Evolutionary conservation across 2,888 invertebrate genomes (phyloP), one percentile per base, ranked within the genome.

Genomic region (Oscheius myriophilus): DNA sequence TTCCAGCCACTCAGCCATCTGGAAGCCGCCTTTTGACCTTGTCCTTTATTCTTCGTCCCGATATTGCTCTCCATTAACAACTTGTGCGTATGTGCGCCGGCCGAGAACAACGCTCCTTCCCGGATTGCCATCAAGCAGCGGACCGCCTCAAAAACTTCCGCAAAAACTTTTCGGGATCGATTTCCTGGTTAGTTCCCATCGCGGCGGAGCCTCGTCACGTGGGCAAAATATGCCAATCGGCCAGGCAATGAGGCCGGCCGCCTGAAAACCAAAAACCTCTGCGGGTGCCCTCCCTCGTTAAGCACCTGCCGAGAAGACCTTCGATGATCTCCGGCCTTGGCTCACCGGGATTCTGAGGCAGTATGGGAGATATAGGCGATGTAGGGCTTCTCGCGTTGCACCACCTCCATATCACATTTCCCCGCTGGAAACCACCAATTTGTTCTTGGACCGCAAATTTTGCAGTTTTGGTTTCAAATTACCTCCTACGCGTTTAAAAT

Each of bases 21-120:
- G 61, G 61, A 49, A 61, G 61, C 61, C 61, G 61, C 61, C 61
- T 61, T 61, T 61, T 61, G 61, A 61, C 61, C 61, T 61, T 61
- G 61, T 61, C 23, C 49, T 33, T 33, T 33, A 33, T 33, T 33
- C 33, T 33, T 33, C 33, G 33, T 33, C 33, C 33, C 9, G 33
- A 33, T 33, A 9, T 33, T 33, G 33, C 33, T 33, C 33, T 33
- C 33, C 33, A 33, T 33, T 33, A 33, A 33, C 33, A 33, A 33
- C 33, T 33, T 33, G 33, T 9, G n/a, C n/a, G n/a, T n/a, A n/a
- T n/a, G 9, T 33, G 33, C 33, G 33, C 33, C 33, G 33, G 33
- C 33, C 33, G 33, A 33, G 33, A 33, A 33, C 33, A 33, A 33
- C 33, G 33, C 33, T 33, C 33, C 33, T 33, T 33, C 33, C 33